These are phyloP conservation scores for Lucifuga dentata DNA, from an alignment of 2,113 vertebrate species.

Conservation along the genomic window DNA sequence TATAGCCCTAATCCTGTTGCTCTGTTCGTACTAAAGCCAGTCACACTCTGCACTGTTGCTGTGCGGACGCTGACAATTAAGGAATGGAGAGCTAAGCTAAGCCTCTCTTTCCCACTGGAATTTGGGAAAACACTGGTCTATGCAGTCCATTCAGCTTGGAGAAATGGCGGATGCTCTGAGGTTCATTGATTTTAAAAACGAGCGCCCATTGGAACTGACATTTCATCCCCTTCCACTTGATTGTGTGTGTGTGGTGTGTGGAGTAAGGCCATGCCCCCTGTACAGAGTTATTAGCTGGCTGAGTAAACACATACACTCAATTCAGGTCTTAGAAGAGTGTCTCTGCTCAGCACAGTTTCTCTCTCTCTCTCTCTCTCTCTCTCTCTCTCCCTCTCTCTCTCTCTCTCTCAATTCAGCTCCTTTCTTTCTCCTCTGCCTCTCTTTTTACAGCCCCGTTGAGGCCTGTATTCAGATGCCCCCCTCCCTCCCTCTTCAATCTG, in stretches of 20 bases:
- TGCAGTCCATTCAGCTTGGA: slow-evolving; percentile 52
- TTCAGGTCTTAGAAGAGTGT: slow-evolving; percentile 65
- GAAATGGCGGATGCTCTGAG: slow-evolving; percentile 54
- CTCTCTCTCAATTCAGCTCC: too few relatives aligned
- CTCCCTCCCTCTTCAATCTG: slow-evolving; percentile 56
- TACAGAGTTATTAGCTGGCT: slow-evolving; percentile 80
- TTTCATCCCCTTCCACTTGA: slow-evolving; percentile 73
- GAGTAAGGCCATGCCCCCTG: slow-evolving; percentile 73
- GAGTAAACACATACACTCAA: slow-evolving; percentile 79
- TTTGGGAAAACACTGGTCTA: slow-evolving; percentile 54
- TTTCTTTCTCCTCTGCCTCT: slow-evolving; percentile 58
- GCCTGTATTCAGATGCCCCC: slow-evolving; percentile 69
- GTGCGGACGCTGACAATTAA: slow-evolving; percentile 66
- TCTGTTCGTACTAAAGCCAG: slow-evolving; percentile 53
- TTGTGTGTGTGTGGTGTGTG: slow-evolving; percentile 68
- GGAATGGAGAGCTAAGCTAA: slow-evolving; percentile 64
- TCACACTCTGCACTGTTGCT: slow-evolving; percentile 55
- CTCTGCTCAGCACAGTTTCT: slow-evolving; percentile 55
- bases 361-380: too few relatives aligned
- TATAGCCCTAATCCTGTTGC: slow-evolving; percentile 63
- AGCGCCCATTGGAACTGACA: slow-evolving; percentile 71
- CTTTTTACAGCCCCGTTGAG: slow-evolving; percentile 68
- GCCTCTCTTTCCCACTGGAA: slow-evolving; percentile 61
- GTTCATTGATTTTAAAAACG: slow-evolving; percentile 66
- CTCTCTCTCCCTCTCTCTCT: slow-evolving; percentile 69